These are phyloP conservation scores for Yponomeuta evonymella DNA, from an alignment of 2,888 invertebrate genomes.

Conservation along the genomic window DNA sequence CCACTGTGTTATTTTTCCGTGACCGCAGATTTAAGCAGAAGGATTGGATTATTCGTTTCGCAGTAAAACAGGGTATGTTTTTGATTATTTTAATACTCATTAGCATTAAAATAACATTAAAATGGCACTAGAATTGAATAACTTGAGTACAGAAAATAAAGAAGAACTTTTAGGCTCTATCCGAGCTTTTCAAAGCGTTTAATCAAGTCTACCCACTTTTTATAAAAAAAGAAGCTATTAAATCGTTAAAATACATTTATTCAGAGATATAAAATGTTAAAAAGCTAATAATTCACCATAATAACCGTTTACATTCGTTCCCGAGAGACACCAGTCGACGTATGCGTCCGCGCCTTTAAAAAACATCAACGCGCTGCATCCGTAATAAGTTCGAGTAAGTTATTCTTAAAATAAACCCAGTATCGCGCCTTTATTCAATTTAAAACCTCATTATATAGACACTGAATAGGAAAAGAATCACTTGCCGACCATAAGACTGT, in stretches of 20 bases:
- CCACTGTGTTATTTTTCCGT: constrained; percentile 33
- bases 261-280: too few species aligned
- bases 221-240: background rate
- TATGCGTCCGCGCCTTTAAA: constrained; percentile 28
- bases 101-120: background rate
- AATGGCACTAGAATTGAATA: background rate
- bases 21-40: background rate
- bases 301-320: constrained; percentile 5
- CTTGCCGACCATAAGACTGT: background rate
- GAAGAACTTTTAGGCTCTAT: background rate
- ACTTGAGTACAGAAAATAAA: too few species aligned
- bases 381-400: constrained; percentile 20
- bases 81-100: background rate
- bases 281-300: background rate
- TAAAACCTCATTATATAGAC: background rate
- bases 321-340: constrained; percentile 20
- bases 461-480: background rate
- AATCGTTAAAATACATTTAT: too few species aligned
- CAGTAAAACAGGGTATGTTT: constrained; percentile 13
- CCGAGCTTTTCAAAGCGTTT: background rate
- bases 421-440: background rate
- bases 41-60: constrained; percentile 13
- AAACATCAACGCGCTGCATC: constrained; percentile 53
- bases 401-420: constrained; percentile 10
- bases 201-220: background rate